phyloP scores from a whole-genome alignment of 2,113 vertebrate species.

The Epinephelus fuscoguttatus region DNA sequence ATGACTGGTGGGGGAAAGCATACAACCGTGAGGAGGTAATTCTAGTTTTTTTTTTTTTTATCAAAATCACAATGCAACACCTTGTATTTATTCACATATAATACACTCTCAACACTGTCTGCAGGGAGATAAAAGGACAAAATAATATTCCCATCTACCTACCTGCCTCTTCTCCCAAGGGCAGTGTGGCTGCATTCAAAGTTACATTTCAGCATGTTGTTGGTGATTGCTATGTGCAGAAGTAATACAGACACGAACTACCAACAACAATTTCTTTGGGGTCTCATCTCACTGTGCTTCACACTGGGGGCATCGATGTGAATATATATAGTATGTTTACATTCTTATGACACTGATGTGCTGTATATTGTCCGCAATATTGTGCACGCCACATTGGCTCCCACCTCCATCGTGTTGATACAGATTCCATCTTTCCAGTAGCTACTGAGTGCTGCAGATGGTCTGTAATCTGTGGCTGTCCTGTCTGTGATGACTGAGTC shows the following conservation, averaged over 20 bases:
- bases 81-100: not conserved
- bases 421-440: not conserved
- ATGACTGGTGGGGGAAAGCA: no score
- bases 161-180: not conserved
- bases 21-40: no score
- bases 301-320: not conserved
- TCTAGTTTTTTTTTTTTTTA: not conserved
- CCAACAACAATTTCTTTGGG: not conserved
- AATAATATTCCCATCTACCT: not conserved
- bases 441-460: slow-evolving; percentile 14
- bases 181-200: not conserved
- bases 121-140: not conserved
- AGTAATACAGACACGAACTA: not conserved
- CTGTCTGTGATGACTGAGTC: slow-evolving; percentile 34
- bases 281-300: not conserved
- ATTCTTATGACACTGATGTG: not conserved
- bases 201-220: not conserved
- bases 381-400: not conserved
- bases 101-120: not conserved
- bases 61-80: not conserved
- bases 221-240: not conserved
- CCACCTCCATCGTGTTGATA: not conserved
- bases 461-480: slow-evolving; percentile 33
- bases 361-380: not conserved
- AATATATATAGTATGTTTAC: not conserved